These are phyloP conservation scores for Syngnathus typhle DNA, from an alignment of 2,113 vertebrate genomes.

Conservation along the genomic window DNA sequence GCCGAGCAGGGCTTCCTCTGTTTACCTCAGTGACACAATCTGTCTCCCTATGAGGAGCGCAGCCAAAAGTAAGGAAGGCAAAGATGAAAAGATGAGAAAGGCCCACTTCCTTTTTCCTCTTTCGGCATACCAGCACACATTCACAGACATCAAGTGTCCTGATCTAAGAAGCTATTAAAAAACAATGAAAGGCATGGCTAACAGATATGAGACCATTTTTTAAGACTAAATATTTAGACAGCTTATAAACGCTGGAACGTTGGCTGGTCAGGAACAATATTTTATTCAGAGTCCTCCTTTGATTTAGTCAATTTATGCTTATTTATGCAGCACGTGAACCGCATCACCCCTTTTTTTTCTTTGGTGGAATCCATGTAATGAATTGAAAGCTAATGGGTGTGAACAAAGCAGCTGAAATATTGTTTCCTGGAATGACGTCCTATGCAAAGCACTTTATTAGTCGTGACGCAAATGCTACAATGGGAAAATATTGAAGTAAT, in stretches of 20 bases:
- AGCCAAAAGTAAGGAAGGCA: slow-evolving; percentile 38
- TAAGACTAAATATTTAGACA: slow-evolving; percentile 54
- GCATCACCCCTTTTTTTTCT: slow-evolving; percentile 4
- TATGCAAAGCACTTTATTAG: background rate
- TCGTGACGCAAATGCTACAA: too few species aligned
- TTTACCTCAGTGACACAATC: slow-evolving; percentile 56
- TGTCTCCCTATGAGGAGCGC: slow-evolving; percentile 49
- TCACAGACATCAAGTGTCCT: slow-evolving; percentile 41
- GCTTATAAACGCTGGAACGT: slow-evolving; percentile 43
- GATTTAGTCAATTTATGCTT: slow-evolving; percentile 31
- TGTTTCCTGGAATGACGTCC: slow-evolving; percentile 1
- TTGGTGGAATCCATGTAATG: background rate
- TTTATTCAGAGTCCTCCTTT: slow-evolving; percentile 37
- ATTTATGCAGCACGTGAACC: slow-evolving; percentile 18
- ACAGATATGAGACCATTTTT: slow-evolving; percentile 38
- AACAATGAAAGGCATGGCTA: slow-evolving; percentile 51
- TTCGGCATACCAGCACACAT: slow-evolving; percentile 29
- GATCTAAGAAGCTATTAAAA: slow-evolving; percentile 34
- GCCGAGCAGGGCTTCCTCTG: slow-evolving; percentile 61
- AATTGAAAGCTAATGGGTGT: background rate
- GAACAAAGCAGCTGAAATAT: slow-evolving; percentile 3
- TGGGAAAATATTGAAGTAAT: too few species aligned
- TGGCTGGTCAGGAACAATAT: slow-evolving; percentile 30
- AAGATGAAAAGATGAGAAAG: slow-evolving; percentile 40
- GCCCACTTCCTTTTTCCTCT: slow-evolving; percentile 46